Conservation (phyloP, 2,113 vertebrate genomes). For the Rhombomys opimus region DNA sequence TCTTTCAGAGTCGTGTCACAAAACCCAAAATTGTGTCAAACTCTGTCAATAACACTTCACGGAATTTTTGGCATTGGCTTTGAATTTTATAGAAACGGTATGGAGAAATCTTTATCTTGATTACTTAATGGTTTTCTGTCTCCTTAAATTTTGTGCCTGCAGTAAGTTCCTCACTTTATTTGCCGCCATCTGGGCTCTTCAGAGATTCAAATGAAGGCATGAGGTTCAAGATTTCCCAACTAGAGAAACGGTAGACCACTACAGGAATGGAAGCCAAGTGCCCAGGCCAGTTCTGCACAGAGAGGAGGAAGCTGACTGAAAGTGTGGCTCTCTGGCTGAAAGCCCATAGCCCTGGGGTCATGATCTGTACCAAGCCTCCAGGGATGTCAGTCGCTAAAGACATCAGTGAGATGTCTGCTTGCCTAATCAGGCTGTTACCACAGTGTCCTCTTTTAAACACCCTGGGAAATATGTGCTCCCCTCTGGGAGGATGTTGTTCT, state of each 20-base stretch:
- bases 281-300: rapidly evolving
- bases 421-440: background rate
- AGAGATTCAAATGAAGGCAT: background rate
- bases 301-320: background rate
- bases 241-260: background rate
- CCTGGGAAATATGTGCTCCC: background rate
- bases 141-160: background rate
- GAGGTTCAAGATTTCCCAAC: background rate
- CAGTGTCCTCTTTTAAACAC: background rate
- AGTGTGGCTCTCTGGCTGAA: background rate
- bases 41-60: background rate
- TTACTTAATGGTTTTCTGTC: background rate
- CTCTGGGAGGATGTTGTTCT: rapidly evolving
- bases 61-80: background rate
- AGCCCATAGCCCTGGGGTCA: rapidly evolving
- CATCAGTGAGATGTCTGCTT: background rate
- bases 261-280: background rate
- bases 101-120: background rate
- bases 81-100: background rate
- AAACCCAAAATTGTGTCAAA: background rate
- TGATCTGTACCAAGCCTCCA: background rate
- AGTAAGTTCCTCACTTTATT: background rate
- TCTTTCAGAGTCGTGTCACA: background rate
- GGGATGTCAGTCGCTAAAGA: background rate
- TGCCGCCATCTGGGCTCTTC: rapidly evolving